Percentiles rank a stretch among this genome's conserved stretches.
These are phyloP conservation scores for Pempheris klunzingeri DNA, from an alignment of 2,797 vertebrate species.

Conservation along the genomic window DNA sequence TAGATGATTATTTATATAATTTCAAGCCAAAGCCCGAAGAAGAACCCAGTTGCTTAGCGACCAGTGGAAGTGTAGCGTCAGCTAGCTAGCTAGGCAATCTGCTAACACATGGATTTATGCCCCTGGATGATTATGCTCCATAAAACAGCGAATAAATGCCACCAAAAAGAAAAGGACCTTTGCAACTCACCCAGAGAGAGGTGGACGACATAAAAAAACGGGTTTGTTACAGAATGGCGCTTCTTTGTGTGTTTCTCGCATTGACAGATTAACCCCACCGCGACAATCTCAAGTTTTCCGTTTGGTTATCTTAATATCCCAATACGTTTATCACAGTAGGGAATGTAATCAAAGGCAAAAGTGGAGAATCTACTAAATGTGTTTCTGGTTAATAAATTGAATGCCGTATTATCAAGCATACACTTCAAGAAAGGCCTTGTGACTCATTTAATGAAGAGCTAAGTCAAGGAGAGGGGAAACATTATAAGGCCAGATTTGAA, in stretches of 20 bases:
- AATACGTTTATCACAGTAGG: not conserved
- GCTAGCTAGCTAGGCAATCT: not conserved
- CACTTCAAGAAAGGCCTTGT: fast-evolving
- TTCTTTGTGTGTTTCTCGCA: not conserved
- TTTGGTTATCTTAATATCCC: not conserved
- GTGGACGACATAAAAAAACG: conserved; percentile 74
- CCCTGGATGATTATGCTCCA: too few relatives aligned
- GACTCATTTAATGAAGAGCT: not conserved
- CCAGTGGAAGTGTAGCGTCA: conserved; percentile 34
- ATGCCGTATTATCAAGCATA: not conserved
- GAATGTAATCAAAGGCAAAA: not conserved
- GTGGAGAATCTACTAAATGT: not conserved
- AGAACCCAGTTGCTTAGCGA: conserved; percentile 71
- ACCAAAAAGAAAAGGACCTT: conserved; percentile 78
- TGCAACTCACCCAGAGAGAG: conserved; percentile 79
- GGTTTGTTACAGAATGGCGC: conserved; percentile 62
- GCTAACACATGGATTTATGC: conserved; percentile 29
- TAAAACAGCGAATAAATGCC: conserved; percentile 71
- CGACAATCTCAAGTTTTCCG: not conserved
- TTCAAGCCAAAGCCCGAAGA: not conserved
- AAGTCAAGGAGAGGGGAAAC: not conserved
- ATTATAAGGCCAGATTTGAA: not conserved
- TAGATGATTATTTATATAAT: not conserved
- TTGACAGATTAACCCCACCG: not conserved
- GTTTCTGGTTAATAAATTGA: not conserved